Conservation (phyloP, 2,113 vertebrate genomes). For the Melanostigma gelatinosum region DNA sequence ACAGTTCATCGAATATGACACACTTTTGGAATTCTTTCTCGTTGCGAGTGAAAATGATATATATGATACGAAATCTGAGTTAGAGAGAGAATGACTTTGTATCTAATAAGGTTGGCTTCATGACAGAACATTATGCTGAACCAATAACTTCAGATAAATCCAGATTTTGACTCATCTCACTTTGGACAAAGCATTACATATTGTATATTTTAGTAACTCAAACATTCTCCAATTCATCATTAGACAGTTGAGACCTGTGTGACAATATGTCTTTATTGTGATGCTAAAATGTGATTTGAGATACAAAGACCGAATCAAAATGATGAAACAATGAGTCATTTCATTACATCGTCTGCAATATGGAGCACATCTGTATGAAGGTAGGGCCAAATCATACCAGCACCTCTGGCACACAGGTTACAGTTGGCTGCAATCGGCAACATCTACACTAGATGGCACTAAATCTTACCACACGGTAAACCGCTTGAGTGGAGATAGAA, state of each 20-base stretch:
- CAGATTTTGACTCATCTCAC: neutral
- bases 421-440: no score
- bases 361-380: neutral
- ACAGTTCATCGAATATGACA: neutral
- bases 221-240: no score
- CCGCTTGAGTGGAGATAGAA: neutral
- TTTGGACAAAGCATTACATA: neutral
- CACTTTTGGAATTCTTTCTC: neutral
- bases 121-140: neutral
- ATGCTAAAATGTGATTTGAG: neutral
- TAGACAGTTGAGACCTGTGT: neutral
- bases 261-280: no score
- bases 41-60: neutral
- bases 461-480: no score
- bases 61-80: neutral
- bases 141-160: neutral
- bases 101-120: neutral
- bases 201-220: no score
- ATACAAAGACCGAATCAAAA: neutral
- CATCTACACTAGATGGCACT: no score
- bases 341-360: neutral
- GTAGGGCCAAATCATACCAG: neutral
- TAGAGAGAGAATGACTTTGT: neutral
- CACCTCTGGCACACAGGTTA: neutral
- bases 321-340: neutral